Conservation (phyloP, 2,113 vertebrate species). For the Andinoacara biseriatus region DNA sequence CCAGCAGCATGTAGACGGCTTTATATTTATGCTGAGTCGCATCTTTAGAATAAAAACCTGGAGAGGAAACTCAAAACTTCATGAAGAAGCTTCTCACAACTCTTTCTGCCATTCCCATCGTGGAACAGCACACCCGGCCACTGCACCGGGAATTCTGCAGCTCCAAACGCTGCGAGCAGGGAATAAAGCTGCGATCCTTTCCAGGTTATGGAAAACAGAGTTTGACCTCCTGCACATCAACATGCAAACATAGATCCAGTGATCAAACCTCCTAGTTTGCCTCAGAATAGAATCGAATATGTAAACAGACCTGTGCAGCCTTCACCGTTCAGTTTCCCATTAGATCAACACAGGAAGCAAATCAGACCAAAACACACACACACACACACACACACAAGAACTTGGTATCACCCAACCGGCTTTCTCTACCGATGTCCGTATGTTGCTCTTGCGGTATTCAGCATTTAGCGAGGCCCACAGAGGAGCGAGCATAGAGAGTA, state of each 20-base stretch:
- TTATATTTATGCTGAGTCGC: neutral
- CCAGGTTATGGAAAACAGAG: neutral
- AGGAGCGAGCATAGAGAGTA: too few relatives aligned
- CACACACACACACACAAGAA: too few relatives aligned
- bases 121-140: neutral
- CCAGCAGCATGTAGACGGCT: neutral
- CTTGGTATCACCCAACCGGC: too few relatives aligned
- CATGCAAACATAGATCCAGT: neutral
- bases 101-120: neutral
- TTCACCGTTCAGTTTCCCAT: conserved; percentile 9
- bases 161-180: neutral
- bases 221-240: neutral
- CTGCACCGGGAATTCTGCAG: neutral
- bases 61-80: too few relatives aligned
- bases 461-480: too few relatives aligned
- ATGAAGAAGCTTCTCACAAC: neutral
- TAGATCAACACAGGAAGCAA: conserved; percentile 9
- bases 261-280: neutral
- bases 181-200: neutral
- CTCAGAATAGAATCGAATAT: neutral
- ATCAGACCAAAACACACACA: conserved; percentile 14
- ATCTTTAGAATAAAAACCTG: too few relatives aligned
- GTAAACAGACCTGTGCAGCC: conserved; percentile 22
- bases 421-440: too few relatives aligned
- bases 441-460: too few relatives aligned